Base-by-base conservation (phyloP, 1,140 invertebrate genomes). In the Micrasema minimum region DNA sequence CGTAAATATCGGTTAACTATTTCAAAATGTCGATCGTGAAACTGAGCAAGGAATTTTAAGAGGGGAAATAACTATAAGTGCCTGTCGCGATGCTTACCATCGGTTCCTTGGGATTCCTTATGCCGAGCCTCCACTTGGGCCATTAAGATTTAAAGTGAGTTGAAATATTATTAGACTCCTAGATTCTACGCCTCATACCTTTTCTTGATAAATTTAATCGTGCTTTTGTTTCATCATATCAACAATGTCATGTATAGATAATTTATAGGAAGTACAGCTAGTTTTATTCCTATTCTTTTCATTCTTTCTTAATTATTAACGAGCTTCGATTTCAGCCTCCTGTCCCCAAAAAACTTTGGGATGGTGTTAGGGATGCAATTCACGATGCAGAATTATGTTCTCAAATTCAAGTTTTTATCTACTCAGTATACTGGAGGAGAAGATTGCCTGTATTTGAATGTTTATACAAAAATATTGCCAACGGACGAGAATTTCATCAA, bases 391-490 rank as follows among this genome's bases (percentile, higher is more conserved):
- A 55, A 12, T 9, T 22, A n/a, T 55, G 51, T 35, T 26, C 31
- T 14, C 51, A 55, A 35, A 22, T 31, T n/a, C 22, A 22, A 14
- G 23, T 55, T 18, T 11, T 55, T 22, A 55, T 22, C 43, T 7
- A 55, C 26, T 18, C 10, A 14, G 10, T 35, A 85, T 55, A 31
- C 23, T 9, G 51, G 51, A 3, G 31, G 10, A 0, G 51, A 55
- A 35, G 51, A 55, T 16, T 55, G 51, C n/a, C 31, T 55, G 12
- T 55, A 26, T 31, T 4, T 55, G 20, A 55, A 55, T n/a, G 14
- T 55, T 12, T 35, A 55, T 7, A 55, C 51, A 26, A 18, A 18
- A 12, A 12, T 9, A 31, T 22, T 55, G 14, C 23, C 22, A 35
- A 22, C 12, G 1, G 51, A n/a, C 14, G 26, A 31, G 2, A 31